Evolutionary conservation across 2,888 invertebrate species (phyloP).

Genomic region (Tipula helvola): DNA sequence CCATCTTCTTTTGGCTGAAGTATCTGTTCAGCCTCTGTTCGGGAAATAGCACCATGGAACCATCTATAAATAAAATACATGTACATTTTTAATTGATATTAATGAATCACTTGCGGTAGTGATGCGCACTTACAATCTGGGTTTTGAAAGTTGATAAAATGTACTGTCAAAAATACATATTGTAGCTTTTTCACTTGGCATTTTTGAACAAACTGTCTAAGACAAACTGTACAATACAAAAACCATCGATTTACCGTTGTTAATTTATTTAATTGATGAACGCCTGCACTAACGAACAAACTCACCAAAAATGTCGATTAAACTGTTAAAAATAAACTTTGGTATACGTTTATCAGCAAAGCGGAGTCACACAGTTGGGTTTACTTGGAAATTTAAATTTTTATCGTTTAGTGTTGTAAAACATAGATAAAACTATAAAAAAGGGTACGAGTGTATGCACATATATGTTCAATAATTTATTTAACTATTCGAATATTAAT

Average conservation of each 20-base stretch:
- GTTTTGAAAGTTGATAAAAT: not conserved
- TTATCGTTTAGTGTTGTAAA: not conserved
- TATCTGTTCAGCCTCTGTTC: constrained; percentile 86
- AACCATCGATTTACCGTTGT: not conserved
- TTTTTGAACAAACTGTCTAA: not conserved
- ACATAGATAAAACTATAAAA: not conserved
- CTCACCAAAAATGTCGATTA: not conserved
- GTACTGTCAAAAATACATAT: not conserved
- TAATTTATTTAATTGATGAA: not conserved
- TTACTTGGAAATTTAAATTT: not conserved
- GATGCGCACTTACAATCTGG: not conserved
- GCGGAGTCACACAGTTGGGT: not conserved
- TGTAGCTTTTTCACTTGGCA: not conserved
- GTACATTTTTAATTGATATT: not conserved
- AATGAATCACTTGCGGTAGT: not conserved
- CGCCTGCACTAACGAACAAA: not conserved
- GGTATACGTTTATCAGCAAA: not conserved
- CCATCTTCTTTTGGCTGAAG: constrained; percentile 80
- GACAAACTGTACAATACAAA: too few relatives aligned
- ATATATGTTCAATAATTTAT: too few relatives aligned
- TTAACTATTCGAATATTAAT: too few relatives aligned
- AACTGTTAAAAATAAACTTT: not conserved
- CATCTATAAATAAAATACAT: constrained; percentile 47
- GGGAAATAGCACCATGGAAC: constrained; percentile 97
- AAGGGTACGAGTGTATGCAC: not conserved